Conservation (phyloP, 2,888 invertebrate species). For the Abrostola triplasia region DNA sequence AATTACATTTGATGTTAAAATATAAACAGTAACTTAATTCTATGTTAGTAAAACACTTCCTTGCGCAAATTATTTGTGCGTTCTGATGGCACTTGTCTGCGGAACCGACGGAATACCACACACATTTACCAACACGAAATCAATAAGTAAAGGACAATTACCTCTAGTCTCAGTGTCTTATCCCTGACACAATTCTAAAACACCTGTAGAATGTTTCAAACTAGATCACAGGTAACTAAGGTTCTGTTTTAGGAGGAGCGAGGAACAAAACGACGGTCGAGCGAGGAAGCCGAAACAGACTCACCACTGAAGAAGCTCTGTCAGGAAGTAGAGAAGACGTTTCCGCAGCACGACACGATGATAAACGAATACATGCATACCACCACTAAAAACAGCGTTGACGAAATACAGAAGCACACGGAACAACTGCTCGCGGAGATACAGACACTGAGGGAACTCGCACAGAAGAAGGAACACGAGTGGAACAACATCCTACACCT, state of each 20-base stretch:
- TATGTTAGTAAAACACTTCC: too few relatives aligned
- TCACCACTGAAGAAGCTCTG: constrained; percentile 85
- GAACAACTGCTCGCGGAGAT: constrained; percentile 91
- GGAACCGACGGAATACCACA: too few relatives aligned
- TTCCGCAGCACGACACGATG: constrained; percentile 88
- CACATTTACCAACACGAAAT: too few relatives aligned
- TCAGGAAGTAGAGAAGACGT: constrained; percentile 85
- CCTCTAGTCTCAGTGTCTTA: too few relatives aligned
- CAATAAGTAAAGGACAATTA: too few relatives aligned
- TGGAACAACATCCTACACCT: constrained; percentile 95
- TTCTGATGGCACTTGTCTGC: too few relatives aligned
- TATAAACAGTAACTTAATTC: too few relatives aligned
- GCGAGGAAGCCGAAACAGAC: constrained; percentile 82
- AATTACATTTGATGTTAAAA: too few relatives aligned
- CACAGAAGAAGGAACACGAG: constrained; percentile 94
- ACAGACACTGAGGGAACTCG: constrained; percentile 91
- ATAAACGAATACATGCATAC: constrained; percentile 90
- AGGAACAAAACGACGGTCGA: constrained; percentile 75
- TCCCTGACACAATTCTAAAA: background rate
- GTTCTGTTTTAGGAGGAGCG: constrained; percentile 75
- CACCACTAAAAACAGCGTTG: constrained; percentile 89
- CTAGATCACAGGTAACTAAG: constrained; percentile 11
- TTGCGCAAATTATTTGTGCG: too few relatives aligned
- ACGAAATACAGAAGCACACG: constrained; percentile 89
- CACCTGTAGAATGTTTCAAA: background rate